Conservation (phyloP, 2,888 invertebrate species). For the Scaptodrosophila latifasciaeformis region DNA sequence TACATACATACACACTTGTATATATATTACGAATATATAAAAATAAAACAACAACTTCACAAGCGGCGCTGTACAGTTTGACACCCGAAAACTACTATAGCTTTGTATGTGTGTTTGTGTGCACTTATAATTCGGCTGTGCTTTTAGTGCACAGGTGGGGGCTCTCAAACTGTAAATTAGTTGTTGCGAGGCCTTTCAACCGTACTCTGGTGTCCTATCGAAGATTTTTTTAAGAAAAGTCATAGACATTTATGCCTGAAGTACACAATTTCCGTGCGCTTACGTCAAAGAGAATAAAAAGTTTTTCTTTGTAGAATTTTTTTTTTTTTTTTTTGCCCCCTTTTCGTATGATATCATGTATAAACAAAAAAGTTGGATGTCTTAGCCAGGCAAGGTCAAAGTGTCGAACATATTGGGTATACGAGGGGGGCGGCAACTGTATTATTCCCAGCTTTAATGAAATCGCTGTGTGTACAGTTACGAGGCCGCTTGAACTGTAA, state of each 20-base stretch:
- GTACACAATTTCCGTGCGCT: slow-evolving; percentile 15
- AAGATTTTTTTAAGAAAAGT: too few species aligned
- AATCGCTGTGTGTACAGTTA: too few species aligned
- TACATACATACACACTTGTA: not conserved
- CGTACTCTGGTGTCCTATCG: too few species aligned
- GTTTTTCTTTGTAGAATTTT: not conserved
- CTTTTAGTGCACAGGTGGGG: too few species aligned
- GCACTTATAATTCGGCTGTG: too few species aligned
- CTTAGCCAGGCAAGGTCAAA: not conserved
- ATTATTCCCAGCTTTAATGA: too few species aligned
- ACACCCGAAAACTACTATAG: slow-evolving; percentile 3
- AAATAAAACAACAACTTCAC: slow-evolving; percentile 1
- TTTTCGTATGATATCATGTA: slow-evolving; percentile 41
- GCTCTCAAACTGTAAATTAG: too few species aligned
- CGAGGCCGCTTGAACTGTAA: too few species aligned
- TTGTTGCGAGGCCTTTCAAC: too few species aligned
- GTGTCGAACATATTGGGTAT: slow-evolving; percentile 1
- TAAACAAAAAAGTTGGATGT: slow-evolving; percentile 38
- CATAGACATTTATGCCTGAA: not conserved
- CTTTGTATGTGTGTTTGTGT: too few species aligned
- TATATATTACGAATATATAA: not conserved
- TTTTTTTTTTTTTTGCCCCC: too few species aligned
- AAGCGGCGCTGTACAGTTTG: slow-evolving; percentile 11
- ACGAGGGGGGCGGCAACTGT: slow-evolving; percentile 13
- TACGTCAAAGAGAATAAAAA: slow-evolving; percentile 46